These are phyloP conservation scores for Operophtera brumata DNA, from an alignment of 2,888 invertebrate genomes.

Conservation along the genomic window DNA sequence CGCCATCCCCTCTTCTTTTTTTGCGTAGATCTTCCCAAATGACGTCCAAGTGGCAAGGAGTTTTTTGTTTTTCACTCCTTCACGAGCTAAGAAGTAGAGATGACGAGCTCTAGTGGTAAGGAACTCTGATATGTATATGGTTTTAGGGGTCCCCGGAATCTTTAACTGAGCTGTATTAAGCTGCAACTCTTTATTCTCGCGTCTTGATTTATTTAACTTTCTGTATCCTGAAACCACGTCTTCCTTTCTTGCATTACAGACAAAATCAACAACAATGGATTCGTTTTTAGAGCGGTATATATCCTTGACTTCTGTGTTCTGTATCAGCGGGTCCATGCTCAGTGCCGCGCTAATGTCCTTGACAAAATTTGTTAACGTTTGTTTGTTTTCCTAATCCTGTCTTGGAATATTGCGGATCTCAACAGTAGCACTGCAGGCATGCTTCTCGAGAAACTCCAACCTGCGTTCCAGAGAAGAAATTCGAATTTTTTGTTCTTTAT, in stretches of 20 bases:
- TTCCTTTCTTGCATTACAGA: constrained; percentile 4
- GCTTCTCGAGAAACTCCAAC: background rate
- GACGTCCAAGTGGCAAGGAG: constrained; percentile 22
- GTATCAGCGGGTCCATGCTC: background rate
- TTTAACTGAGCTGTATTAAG: constrained; percentile 19
- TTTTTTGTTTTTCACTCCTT: constrained; percentile 18
- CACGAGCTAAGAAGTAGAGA: constrained; percentile 12
- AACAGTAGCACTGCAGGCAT: background rate
- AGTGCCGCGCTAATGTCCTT: background rate
- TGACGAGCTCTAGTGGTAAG: constrained; percentile 8
- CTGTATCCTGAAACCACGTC: constrained; percentile 4
- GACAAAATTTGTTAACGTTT: background rate
- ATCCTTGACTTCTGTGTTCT: background rate
- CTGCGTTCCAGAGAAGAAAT: background rate
- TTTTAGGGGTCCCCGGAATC: constrained; percentile 7
- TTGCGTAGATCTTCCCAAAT: constrained; percentile 21
- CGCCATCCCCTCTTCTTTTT: constrained; percentile 11
- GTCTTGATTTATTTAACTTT: constrained; percentile 8
- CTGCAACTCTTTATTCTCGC: constrained; percentile 18
- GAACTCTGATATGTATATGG: constrained; percentile 23
- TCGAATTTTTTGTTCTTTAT: background rate
- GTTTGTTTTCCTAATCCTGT: background rate
- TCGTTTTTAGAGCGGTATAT: background rate
- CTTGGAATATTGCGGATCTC: background rate
- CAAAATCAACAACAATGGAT: constrained; percentile 16